Evolutionary conservation across 2,113 vertebrate species (phyloP), one percentile per base, ranked within the genome.

Genomic region (Synodontis membranacea): DNA sequence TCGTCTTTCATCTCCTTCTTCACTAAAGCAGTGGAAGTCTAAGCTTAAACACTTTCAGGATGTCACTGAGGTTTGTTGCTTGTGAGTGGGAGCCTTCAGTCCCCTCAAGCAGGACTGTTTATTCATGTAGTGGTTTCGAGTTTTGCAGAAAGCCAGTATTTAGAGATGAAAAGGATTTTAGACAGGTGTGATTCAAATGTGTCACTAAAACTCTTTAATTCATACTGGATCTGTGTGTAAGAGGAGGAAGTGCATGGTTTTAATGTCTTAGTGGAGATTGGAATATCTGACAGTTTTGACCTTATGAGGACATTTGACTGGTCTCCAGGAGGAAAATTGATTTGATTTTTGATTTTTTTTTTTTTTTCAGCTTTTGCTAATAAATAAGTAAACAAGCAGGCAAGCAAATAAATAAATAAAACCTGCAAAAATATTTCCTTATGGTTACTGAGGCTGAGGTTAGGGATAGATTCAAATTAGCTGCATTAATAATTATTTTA

Each of bases 61-160:
- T 48, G 42, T 15, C 70, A 28, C 14, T 28, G 42, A 75, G 44
- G 46, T 75, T n/a, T 2, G 25, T 0, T 7, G 72, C 42, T 48
- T 48, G 72, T 75, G 42, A 44, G 72, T 75, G 72, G 72, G 74
- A 85, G 17, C 9, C 5, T 46, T 58, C 50, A 84, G 72, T 62
- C 72, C 4, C 72, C 21, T n/a, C 52, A 78, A 76, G n/a, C 68
- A 48, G 83, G 39, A 62, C 25, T 62, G n/a, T 75, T 85, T 85
- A 78, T 85, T 85, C 54, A 60, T 76, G 87, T 86, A 85, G 91
- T 72, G 84, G 89, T 88, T 91, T 85, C 84, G 91, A 90, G 88
- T 90, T 92, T 91, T 87, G 90, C 91, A 92, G 91, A 87, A 93
- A 93, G 93, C 88, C 90, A 92, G 93, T 93, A 94, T 94, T 93